phyloP scores from a whole-genome alignment of 2,888 invertebrate species.

The Chrysodeixis includens region DNA sequence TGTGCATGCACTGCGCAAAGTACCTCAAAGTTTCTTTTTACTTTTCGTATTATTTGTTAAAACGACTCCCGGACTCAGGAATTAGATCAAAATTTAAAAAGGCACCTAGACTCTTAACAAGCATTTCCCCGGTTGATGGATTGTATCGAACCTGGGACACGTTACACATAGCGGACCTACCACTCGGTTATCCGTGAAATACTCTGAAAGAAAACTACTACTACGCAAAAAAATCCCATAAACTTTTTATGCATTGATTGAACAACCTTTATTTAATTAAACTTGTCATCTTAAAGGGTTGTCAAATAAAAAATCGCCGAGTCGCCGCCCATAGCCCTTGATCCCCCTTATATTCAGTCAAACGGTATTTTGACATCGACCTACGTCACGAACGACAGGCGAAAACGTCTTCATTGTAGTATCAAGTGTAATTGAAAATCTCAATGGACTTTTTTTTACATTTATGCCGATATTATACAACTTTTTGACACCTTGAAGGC shows the following conservation, averaged over 20 bases:
- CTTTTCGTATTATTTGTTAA: too few species aligned
- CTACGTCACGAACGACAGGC: constrained; percentile 68
- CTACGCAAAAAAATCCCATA: too few species aligned
- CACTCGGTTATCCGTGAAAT: too few species aligned
- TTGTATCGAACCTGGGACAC: too few species aligned
- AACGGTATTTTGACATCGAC: constrained; percentile 68
- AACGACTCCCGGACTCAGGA: too few species aligned
- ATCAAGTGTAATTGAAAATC: constrained; percentile 64
- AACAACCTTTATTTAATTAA: constrained; percentile 34
- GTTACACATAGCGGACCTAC: too few species aligned
- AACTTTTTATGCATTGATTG: constrained; percentile 6
- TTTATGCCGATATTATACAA: constrained; percentile 19
- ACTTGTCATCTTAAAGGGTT: constrained; percentile 40
- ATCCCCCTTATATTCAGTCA: constrained; percentile 68
- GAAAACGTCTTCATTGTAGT: constrained; percentile 70
- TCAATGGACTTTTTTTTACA: constrained; percentile 51
- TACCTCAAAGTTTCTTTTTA: too few species aligned
- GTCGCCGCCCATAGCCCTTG: constrained; percentile 58
- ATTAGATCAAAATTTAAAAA: too few species aligned
- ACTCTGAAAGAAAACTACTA: too few species aligned
- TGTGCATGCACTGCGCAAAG: too few species aligned
- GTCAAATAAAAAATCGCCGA: constrained; percentile 54
- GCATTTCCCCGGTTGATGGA: too few species aligned
- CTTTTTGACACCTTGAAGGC: background rate
- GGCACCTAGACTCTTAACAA: too few species aligned